Evolutionary conservation across 2,113 vertebrate species (phyloP).

Genomic region (Oxygymnocypris stewartii): DNA sequence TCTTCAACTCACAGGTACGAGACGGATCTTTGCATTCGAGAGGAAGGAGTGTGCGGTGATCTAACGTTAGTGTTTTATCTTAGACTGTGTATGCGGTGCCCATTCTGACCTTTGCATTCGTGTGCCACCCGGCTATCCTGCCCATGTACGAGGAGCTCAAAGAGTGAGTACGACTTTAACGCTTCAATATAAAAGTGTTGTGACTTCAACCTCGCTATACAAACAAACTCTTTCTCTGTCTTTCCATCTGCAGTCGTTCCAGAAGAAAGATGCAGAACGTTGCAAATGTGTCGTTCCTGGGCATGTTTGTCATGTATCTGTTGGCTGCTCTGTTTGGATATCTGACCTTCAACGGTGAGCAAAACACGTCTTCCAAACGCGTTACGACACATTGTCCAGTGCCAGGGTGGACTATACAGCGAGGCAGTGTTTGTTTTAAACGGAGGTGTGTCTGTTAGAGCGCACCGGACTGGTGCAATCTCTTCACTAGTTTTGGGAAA

Average conservation of each 20-base stretch:
- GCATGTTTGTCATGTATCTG: constrained; percentile 98
- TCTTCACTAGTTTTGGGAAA: constrained; percentile 59
- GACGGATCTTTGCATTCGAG: not conserved
- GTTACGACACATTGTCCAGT: not conserved
- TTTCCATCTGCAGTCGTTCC: constrained; percentile 80
- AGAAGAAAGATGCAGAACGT: constrained; percentile 93
- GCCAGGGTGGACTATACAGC: not conserved
- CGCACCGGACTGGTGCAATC: not conserved
- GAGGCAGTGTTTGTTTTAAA: not conserved
- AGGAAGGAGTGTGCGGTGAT: not conserved
- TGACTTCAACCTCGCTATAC: no score
- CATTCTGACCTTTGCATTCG: constrained; percentile 95
- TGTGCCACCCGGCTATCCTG: constrained; percentile 94
- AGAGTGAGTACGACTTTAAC: constrained; percentile 75
- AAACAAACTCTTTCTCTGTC: constrained; percentile 23
- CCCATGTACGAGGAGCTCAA: constrained; percentile 98
- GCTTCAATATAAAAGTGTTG: not conserved
- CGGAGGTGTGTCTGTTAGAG: not conserved
- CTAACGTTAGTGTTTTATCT: constrained; percentile 36
- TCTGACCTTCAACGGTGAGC: constrained; percentile 92
- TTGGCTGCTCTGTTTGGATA: constrained; percentile 96
- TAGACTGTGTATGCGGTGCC: constrained; percentile 96
- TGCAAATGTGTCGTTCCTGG: constrained; percentile 93
- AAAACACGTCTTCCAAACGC: not conserved
- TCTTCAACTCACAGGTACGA: constrained; percentile 90